Conservation (phyloP, 1,140 invertebrate genomes). For the Drosophila baimaii region DNA sequence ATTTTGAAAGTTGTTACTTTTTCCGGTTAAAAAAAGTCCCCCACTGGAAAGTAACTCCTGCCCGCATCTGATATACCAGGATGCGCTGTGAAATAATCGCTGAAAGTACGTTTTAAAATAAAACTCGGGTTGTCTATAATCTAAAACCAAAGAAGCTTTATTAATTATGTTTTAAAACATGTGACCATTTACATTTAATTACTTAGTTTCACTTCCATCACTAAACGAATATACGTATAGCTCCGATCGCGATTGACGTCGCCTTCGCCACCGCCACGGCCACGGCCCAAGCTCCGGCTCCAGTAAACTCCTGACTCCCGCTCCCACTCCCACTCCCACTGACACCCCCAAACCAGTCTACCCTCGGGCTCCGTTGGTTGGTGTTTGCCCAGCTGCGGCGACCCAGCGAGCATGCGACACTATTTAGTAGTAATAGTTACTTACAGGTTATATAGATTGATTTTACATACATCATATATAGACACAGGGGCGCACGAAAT, state of each 20-base stretch:
- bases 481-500: slow-evolving; percentile 16
- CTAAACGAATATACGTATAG: slow-evolving; percentile 62
- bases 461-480: slow-evolving; percentile 26
- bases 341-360: slow-evolving; percentile 5
- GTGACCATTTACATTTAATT: slow-evolving; percentile 73
- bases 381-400: slow-evolving; percentile 14
- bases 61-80: neutral
- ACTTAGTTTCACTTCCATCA: slow-evolving; percentile 51
- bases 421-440: slow-evolving; percentile 27
- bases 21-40: no score
- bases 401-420: slow-evolving; percentile 2
- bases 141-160: slow-evolving; percentile 63
- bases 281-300: slow-evolving; percentile 4
- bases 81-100: neutral
- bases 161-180: slow-evolving; percentile 56
- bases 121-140: slow-evolving; percentile 10
- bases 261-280: no score
- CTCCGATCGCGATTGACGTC: slow-evolving; percentile 39
- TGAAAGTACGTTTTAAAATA: neutral
- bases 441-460: slow-evolving; percentile 42
- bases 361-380: neutral
- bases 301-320: slow-evolving; percentile 6
- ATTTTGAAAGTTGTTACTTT: no score
- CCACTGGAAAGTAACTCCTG: no score
- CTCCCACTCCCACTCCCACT: neutral